Evolutionary conservation across 2,797 vertebrate genomes (phyloP), one percentile per base, ranked within the genome.

Genomic region (Nyctibius grandis): DNA sequence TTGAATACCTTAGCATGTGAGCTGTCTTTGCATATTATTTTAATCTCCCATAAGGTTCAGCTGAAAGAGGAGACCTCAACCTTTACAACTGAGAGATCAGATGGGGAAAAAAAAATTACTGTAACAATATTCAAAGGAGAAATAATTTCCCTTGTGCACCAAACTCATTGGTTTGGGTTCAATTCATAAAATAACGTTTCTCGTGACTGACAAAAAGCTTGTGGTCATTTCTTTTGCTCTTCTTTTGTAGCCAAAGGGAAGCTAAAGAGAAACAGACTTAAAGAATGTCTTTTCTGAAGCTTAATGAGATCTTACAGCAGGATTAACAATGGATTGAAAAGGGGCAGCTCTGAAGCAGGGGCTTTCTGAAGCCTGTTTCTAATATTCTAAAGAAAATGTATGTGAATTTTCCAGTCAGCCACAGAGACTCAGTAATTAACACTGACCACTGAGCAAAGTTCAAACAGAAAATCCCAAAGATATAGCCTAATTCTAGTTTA

Each of bases 71-170:
- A 88, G 29, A 87, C 31, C 54, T 93, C 80, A 85, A n/a, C 28
- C 15, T 87, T 85, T 85, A 34, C 23, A 40, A 17, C 2, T 5
- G 33, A 68, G 53, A 75, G 34, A 74, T 94, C 65, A 73, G 28
- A 31, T 26, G 28, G 73, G 54, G 9, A 34, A n/a, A 28, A 54
- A 63, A n/a, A 2, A 67, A 65, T 5, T 7, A 16, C 48, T 72
- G 64, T 9, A 82, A 59, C 44, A 70, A 51, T 79, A 92, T 88
- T 85, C 80, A 96, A 73, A 92, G 47, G 70, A 85, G 54, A 79
- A 89, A 92, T 91, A 15, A 89, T 96, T 96, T 94, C 93, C 84
- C 84, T 28, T 4, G 12, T 92, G 88, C 60, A 54, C 40, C 48
- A 91, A 45, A 56, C 45, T 95, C 70, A 91, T 94, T 67, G 68